Evolutionary conservation across 2,888 invertebrate species (phyloP).

Genomic region (Fabriciana adippe): DNA sequence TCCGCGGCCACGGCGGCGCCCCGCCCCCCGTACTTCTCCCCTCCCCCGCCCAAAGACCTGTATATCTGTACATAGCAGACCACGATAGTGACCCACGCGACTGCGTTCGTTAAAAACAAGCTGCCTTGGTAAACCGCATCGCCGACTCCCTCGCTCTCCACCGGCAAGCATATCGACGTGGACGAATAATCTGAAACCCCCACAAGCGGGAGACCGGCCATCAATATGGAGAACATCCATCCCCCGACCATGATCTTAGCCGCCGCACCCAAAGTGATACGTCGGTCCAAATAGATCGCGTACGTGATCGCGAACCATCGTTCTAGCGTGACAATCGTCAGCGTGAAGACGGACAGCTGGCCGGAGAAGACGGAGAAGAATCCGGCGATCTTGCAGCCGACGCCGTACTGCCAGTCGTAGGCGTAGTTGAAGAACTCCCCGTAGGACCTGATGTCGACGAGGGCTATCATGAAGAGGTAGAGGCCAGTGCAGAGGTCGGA

Average conservation of each 20-base stretch:
- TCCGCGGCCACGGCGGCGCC: conserved; percentile 84
- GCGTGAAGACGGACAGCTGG: conserved; percentile 92
- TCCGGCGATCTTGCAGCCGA: conserved; percentile 93
- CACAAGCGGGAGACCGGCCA: conserved; percentile 90
- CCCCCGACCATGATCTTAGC: conserved; percentile 89
- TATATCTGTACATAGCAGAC: conserved; percentile 94
- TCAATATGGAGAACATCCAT: conserved; percentile 88
- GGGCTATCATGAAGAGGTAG: conserved; percentile 91
- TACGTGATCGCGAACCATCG: conserved; percentile 92
- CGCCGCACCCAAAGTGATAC: conserved; percentile 88
- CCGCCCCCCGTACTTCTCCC: conserved; percentile 84
- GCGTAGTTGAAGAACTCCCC: conserved; percentile 95
- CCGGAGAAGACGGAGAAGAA: conserved; percentile 94
- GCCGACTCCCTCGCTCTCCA: conserved; percentile 86
- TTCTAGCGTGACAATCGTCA: conserved; percentile 93
- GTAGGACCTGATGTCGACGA: conserved; percentile 91
- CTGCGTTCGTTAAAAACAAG: conserved; percentile 88
- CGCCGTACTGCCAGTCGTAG: conserved; percentile 92
- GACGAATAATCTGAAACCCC: conserved; percentile 94
- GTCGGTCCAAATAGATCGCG: conserved; percentile 90
- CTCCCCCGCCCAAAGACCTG: conserved; percentile 88
- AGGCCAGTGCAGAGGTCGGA: conserved; percentile 94
- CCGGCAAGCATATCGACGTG: conserved; percentile 93
- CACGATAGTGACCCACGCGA: conserved; percentile 92
- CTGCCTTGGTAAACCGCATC: conserved; percentile 89